Conservation (phyloP, 2,888 invertebrate genomes). For the Smittia aterrima region DNA sequence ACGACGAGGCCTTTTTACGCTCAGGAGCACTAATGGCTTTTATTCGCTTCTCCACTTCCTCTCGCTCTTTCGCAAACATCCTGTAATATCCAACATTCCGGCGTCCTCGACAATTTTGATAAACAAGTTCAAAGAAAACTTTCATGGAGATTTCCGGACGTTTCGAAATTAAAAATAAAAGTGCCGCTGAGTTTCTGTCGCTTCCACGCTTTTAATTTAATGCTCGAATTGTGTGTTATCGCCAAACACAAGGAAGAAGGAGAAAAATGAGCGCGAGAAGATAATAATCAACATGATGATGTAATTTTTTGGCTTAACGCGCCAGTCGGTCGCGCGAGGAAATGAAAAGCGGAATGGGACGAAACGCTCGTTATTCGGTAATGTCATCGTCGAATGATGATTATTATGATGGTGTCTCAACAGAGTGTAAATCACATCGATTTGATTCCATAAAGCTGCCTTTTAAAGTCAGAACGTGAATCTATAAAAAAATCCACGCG, state of each 20-base stretch:
- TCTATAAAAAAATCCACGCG: background rate
- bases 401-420: constrained; percentile 23
- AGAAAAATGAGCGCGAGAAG: background rate
- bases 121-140: constrained; percentile 17
- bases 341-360: background rate
- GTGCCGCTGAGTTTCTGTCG: background rate
- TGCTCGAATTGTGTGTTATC: constrained; percentile 12
- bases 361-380: constrained; percentile 18
- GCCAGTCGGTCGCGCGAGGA: constrained; percentile 31
- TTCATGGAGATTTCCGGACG: background rate
- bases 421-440: constrained; percentile 29
- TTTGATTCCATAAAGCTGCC: constrained; percentile 2
- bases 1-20: constrained; percentile 10
- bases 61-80: constrained; percentile 1
- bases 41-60: constrained; percentile 12
- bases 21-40: constrained; percentile 12
- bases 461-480: constrained; percentile 1
- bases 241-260: constrained; percentile 3
- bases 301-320: constrained; percentile 35
- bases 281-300: constrained; percentile 35
- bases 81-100: background rate
- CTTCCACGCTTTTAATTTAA: constrained; percentile 11
- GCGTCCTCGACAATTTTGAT: background rate
- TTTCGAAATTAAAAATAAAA: background rate
- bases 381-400: constrained; percentile 26